Conservation (phyloP, 1,140 invertebrate genomes). For the Cherax destructor region DNA sequence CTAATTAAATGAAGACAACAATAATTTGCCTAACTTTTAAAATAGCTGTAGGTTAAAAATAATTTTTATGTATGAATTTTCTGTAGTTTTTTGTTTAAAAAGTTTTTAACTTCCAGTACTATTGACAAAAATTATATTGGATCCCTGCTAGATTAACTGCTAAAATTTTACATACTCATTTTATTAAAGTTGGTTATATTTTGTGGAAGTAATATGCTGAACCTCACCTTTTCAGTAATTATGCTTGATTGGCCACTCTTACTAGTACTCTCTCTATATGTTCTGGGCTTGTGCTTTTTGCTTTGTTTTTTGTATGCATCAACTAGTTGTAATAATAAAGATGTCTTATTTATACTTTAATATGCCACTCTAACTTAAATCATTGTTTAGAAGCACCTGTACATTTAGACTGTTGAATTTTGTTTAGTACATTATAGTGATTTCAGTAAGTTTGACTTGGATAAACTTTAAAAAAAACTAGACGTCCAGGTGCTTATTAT, state of each 20-base stretch:
- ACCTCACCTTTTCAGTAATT: conserved; percentile 31
- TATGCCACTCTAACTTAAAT: conserved; percentile 25
- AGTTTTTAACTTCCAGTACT: neutral
- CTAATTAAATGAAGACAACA: conserved; percentile 32
- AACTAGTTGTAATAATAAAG: conserved; percentile 36
- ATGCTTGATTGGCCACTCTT: conserved; percentile 54
- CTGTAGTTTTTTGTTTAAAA: neutral
- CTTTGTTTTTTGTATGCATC: conserved; percentile 51
- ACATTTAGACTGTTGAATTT: neutral
- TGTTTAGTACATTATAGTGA: neutral
- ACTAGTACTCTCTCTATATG: conserved; percentile 23
- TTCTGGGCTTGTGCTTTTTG: conserved; percentile 49
- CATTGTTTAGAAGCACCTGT: conserved; percentile 47
- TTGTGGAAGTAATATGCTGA: neutral
- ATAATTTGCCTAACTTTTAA: neutral
- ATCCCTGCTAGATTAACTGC: neutral
- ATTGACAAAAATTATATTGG: neutral
- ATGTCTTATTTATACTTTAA: conserved; percentile 4
- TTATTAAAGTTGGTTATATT: neutral
- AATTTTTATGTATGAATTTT: neutral
- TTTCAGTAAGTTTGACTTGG: neutral
- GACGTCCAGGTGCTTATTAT: conserved; percentile 52
- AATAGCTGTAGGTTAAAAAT: neutral
- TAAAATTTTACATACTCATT: neutral
- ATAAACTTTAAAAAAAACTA: neutral